Percentiles rank a stretch among this genome's conserved stretches.
Conservation (phyloP, 92 coral and sea anemone genomes). For the Ricordea florida region DNA sequence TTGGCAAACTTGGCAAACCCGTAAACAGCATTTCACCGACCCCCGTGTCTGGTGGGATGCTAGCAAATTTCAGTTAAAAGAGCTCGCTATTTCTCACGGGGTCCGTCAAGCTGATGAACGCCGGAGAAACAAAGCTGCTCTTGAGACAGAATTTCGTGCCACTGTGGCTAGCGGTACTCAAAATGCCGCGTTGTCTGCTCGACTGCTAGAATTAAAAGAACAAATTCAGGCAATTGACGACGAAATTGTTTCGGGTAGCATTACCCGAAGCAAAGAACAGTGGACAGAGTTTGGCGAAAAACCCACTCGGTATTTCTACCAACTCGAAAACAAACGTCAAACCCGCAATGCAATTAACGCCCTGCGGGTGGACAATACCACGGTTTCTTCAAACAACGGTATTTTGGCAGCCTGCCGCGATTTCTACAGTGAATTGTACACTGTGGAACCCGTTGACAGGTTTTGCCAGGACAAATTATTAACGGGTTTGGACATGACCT, state of each 20-base stretch:
- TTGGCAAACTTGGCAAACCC: neutral
- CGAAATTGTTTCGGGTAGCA: neutral
- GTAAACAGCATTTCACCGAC: neutral
- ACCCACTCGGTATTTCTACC: neutral
- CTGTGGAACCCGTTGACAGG: slow-evolving; percentile 30
- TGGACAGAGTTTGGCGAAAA: slow-evolving; percentile 7
- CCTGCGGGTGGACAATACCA: neutral
- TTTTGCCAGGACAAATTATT: slow-evolving; percentile 26
- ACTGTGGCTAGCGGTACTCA: too few relatives aligned
- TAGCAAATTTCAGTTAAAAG: neutral
- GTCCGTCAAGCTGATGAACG: neutral
- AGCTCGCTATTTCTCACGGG: neutral
- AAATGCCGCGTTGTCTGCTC: neutral
- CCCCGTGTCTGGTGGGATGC: slow-evolving; percentile 9
- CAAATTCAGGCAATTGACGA: neutral
- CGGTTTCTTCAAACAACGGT: neutral
- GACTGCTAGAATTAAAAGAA: neutral
- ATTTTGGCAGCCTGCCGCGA: neutral
- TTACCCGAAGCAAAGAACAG: neutral
- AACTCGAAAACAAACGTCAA: neutral
- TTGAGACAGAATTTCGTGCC: too few relatives aligned
- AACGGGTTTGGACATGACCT: slow-evolving; percentile 15
- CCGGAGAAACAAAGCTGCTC: too few relatives aligned
- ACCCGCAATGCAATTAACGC: neutral
- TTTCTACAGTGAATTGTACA: neutral